Evolutionary conservation across 2,888 invertebrate genomes (phyloP).

Genomic region (Megastigmus dorsalis): DNA sequence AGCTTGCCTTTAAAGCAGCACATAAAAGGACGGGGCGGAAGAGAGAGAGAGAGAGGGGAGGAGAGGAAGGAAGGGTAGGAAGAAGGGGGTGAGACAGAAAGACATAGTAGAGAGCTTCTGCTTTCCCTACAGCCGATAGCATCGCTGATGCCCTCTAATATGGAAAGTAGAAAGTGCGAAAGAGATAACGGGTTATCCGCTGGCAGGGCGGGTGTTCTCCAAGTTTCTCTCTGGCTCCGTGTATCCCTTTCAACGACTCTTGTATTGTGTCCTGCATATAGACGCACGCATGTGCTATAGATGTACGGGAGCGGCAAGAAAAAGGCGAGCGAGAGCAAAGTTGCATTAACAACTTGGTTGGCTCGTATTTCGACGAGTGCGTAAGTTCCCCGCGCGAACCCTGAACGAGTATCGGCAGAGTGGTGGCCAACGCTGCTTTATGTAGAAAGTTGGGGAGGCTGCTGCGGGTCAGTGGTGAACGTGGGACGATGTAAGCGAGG

Average conservation of each 20-base stretch:
- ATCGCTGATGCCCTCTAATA: conserved; percentile 13
- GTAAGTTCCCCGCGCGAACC: neutral
- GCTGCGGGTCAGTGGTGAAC: no score
- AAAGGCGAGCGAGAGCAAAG: no score
- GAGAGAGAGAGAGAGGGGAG: no score
- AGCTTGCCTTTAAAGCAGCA: neutral
- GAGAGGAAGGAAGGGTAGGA: no score
- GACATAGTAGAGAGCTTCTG: neutral
- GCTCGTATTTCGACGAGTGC: neutral
- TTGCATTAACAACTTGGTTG: conserved; percentile 27
- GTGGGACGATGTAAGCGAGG: no score
- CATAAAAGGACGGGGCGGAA: conserved; percentile 36
- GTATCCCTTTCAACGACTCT: neutral
- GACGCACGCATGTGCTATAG: no score
- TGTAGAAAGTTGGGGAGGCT: conserved; percentile 18
- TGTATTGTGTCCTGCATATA: no score
- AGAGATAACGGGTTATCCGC: conserved; percentile 39
- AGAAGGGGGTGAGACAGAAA: no score
- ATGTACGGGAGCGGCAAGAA: neutral
- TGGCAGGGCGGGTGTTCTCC: no score
- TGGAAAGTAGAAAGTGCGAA: conserved; percentile 30
- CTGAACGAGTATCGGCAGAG: neutral
- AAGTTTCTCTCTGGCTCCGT: neutral
- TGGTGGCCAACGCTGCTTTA: conserved; percentile 18
- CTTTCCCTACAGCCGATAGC: conserved; percentile 10